A percentile compares a stretch with the other conserved stretches of the same genome.
phyloP scores from a whole-genome alignment of 2,888 invertebrate species.

The Thalpophila matura region DNA sequence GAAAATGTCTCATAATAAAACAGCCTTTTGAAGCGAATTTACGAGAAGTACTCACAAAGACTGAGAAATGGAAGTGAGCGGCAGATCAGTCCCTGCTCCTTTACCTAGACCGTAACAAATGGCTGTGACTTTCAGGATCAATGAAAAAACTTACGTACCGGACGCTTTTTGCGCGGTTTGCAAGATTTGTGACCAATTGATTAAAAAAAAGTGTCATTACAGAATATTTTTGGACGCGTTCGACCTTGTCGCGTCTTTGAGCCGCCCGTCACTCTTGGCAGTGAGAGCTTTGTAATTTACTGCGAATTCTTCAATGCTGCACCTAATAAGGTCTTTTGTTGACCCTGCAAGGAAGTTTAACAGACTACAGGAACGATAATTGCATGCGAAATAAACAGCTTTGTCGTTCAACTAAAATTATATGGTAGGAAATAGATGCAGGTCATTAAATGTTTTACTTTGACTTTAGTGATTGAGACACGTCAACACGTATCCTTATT shows the following conservation, averaged over 20 bases:
- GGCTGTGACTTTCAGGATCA: slow-evolving; percentile 48
- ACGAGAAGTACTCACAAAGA: slow-evolving; percentile 4
- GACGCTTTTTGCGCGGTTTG: slow-evolving; percentile 62
- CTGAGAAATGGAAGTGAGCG: slow-evolving; percentile 7
- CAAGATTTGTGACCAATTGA: slow-evolving; percentile 71
- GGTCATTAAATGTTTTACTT: slow-evolving; percentile 38
- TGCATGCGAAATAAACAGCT: slow-evolving; percentile 33
- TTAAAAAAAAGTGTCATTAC: slow-evolving; percentile 73
- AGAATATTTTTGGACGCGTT: slow-evolving; percentile 73
- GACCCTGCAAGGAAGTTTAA: slow-evolving; percentile 57
- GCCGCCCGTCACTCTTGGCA: slow-evolving; percentile 67
- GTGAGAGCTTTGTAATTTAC: slow-evolving; percentile 54
- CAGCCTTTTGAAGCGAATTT: slow-evolving; percentile 13
- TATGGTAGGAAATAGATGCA: slow-evolving; percentile 49
- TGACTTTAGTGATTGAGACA: slow-evolving; percentile 40
- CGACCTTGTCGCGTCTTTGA: slow-evolving; percentile 78
- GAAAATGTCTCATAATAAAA: slow-evolving; percentile 11
- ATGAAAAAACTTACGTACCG: slow-evolving; percentile 58
- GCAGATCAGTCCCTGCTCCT: slow-evolving; percentile 4
- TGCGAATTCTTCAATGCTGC: slow-evolving; percentile 58
- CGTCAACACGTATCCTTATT: slow-evolving; percentile 40
- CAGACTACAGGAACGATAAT: slow-evolving; percentile 47
- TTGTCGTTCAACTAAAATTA: slow-evolving; percentile 48
- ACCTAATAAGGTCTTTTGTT: slow-evolving; percentile 64
- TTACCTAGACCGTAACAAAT: slow-evolving; percentile 40